Base-by-base conservation (phyloP, 1,140 invertebrate species). In the Tetraneura akinire region DNA sequence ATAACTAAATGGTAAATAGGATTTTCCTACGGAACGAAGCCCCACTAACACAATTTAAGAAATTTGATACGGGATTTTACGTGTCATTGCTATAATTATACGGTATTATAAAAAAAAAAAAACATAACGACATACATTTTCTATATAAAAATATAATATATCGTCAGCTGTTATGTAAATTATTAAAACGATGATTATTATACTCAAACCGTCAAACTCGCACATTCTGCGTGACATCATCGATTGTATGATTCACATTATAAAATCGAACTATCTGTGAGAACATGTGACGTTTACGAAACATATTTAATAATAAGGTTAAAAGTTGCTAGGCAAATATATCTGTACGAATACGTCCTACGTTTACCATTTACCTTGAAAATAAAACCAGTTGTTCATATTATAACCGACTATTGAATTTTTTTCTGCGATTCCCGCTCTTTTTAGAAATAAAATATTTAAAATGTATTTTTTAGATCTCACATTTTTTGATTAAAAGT, bases 401-500 rank as follows among this genome's bases (percentile, higher is more conserved):
- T n/a, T n/a, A n/a, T 57, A 53, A 1, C n/a, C 2, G 71, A 45
- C 23, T 32, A n/a, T 62, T 32, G 57, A n/a, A 18, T 42, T 51
- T 53, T 73, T 68, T 68, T 29, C 23, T 70, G 10, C n/a, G 4
- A 51, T 57, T 57, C 71, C 51, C 32, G 49, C 55, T 76, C 9
- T 71, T 51, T 71, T 6, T 26, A 49, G 18, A 70, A 49, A 26
- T 10, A 23, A 47, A 29, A n/a, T 51, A 16, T 32, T 29, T 51
- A 70, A 51, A 51, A 37, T 37, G 8, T 29, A 71, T 71, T 29
- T 51, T 71, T 51, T 8, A 71, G 47, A 71, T 70, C 21, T 70
- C 45, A 49, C 68, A 51, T 70, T 70, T 70, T 51, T 14, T 16
- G 45, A 70, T 71, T 71, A 71, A 51, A 71, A 71, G 68, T 18